Conservation (phyloP, 2,797 vertebrate species). For the Aldrovandia affinis region DNA sequence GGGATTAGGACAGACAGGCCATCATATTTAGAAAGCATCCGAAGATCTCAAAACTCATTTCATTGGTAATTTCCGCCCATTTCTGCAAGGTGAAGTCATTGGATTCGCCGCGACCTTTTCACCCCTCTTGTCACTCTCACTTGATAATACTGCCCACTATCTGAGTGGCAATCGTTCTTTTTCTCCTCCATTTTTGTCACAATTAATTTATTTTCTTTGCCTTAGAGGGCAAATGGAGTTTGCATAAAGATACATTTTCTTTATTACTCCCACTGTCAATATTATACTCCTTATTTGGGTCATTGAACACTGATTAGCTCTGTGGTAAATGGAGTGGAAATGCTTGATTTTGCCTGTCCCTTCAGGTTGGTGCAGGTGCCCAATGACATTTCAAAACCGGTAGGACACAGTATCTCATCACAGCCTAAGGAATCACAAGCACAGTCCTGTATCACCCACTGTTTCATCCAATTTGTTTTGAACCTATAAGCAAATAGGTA, state of each 20-base stretch:
- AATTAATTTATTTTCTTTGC: conserved; percentile 63
- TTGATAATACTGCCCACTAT: conserved; percentile 52
- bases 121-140: conserved; percentile 42
- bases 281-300: conserved; percentile 69
- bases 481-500: not conserved
- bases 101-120: conserved; percentile 55
- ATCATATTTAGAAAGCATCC: conserved; percentile 54
- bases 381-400: conserved; percentile 41
- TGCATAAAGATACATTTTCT: conserved; percentile 63
- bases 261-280: conserved; percentile 70
- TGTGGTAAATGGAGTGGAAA: conserved; percentile 68
- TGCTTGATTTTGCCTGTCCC: conserved; percentile 63
- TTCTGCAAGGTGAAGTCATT: conserved; percentile 60
- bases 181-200: conserved; percentile 62
- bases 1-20: conserved; percentile 53
- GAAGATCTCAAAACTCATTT: conserved; percentile 62
- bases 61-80: conserved; percentile 60
- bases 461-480: not conserved
- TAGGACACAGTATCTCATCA: conserved; percentile 45
- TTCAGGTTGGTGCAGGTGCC: conserved; percentile 57
- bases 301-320: conserved; percentile 67
- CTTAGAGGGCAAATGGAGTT: conserved; percentile 65
- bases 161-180: conserved; percentile 35
- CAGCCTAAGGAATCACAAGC: not conserved
- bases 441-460: not conserved